A percentile compares a stretch with the other conserved stretches of the same genome.
Evolutionary conservation across 2,797 vertebrate genomes (phyloP).

Genomic region (Hemibagrus guttatus): DNA sequence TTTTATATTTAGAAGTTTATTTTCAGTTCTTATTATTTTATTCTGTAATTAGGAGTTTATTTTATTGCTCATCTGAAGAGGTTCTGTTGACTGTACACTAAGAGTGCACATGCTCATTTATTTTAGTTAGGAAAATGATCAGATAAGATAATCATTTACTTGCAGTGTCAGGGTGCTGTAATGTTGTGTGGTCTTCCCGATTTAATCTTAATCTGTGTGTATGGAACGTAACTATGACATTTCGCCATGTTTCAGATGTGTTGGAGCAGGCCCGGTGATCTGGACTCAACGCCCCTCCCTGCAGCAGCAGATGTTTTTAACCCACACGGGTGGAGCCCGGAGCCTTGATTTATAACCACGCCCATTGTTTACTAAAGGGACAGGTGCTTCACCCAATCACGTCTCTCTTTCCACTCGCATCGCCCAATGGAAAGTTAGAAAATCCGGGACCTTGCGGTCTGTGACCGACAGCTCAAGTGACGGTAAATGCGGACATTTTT

Average conservation of each 20-base stretch:
- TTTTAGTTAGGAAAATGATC: background rate
- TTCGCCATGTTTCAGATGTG: constrained; percentile 45
- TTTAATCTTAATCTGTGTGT: background rate
- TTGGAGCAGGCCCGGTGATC: constrained; percentile 49
- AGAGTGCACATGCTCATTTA: background rate
- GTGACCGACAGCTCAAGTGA: constrained; percentile 51
- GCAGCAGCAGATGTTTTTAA: constrained; percentile 68
- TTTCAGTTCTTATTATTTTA: background rate
- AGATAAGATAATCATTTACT: too few species aligned
- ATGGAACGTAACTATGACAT: background rate
- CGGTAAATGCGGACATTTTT: constrained; percentile 64
- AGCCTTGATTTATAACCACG: constrained; percentile 64
- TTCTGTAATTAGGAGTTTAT: background rate
- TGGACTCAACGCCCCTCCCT: constrained; percentile 48
- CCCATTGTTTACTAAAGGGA: constrained; percentile 46
- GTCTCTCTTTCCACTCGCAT: background rate
- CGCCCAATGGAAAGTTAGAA: constrained; percentile 74
- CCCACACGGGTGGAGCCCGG: constrained; percentile 74
- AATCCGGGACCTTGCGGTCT: constrained; percentile 51
- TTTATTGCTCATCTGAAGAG: background rate
- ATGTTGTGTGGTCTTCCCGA: background rate
- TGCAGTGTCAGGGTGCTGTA: background rate
- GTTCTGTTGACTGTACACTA: background rate
- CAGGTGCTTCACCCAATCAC: constrained; percentile 62
- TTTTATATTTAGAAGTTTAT: background rate